A percentile compares a stretch with the other conserved stretches of the same genome.
Evolutionary conservation across 2,797 vertebrate genomes (phyloP).

Genomic region (Otolemur crassicaudatus): DNA sequence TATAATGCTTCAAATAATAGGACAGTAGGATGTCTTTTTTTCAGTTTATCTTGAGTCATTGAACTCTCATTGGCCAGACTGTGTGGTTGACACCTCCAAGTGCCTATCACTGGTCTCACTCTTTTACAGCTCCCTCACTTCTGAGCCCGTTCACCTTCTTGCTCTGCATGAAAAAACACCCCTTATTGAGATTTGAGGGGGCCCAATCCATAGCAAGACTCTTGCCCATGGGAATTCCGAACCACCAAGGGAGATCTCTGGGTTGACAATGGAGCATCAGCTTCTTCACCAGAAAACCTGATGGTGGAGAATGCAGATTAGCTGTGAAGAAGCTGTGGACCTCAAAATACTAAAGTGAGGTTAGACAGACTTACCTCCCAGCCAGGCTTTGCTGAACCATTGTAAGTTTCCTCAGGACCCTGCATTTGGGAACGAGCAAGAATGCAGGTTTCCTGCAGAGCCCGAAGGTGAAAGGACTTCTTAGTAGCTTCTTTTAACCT

Average conservation of each 20-base stretch:
- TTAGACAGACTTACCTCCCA: background rate
- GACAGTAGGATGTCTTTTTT: background rate
- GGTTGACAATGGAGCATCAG: too few relatives aligned
- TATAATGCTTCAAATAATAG: background rate
- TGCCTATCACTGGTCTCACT: background rate
- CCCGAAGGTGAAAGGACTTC: background rate
- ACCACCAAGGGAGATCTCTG: background rate
- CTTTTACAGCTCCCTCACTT: background rate
- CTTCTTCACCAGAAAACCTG: background rate
- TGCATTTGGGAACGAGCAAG: too few relatives aligned
- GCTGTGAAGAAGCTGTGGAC: fast-evolving
- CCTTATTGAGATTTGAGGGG: background rate
- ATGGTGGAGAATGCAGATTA: background rate
- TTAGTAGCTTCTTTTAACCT: background rate
- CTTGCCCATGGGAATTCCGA: background rate
- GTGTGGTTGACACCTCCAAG: background rate
- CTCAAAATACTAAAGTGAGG: background rate
- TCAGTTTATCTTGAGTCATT: background rate
- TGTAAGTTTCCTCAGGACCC: too few relatives aligned
- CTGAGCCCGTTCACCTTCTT: background rate
- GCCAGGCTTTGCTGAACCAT: background rate
- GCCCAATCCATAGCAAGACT: background rate
- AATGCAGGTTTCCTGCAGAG: background rate
- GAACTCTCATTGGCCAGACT: background rate
- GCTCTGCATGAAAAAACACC: background rate